Base-by-base conservation (phyloP, 2,888 invertebrate species). In the Platerodrilus igneus region DNA sequence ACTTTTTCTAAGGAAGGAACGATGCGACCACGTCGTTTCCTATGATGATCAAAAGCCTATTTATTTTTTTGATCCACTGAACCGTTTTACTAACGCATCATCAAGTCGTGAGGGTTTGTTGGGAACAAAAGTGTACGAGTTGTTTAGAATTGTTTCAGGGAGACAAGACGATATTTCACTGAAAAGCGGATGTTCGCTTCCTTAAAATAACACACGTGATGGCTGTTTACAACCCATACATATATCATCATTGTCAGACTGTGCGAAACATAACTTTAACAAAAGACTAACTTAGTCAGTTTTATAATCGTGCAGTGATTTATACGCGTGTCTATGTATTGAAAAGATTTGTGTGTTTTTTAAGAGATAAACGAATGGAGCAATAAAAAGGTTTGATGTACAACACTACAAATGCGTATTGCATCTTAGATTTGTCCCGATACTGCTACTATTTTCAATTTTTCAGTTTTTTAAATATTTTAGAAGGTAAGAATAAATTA, bases 131-230 rank as follows among this genome's bases (percentile, higher is more conserved):
- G 65, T n/a, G n/a, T 64, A 58, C 59, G 62, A 63, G 61, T 66
- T 64, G 64, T 62, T 62, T 59, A 58, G 63, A 53, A 64, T 63
- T 64, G 64, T 63, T 63, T 58, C 52, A n/a, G n/a, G n/a, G 58
- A 62, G 62, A 62, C 62, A 59, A 62, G 66, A 61, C 65, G 60
- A 67, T 67, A 67, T 67, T 66, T 67, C 66, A 66, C 62, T 55
- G 62, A 58, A 62, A 54, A 59, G 62, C 67, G 67, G 67, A 67
- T 66, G 66, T 65, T 53, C 60, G 65, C 66, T 66, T 67, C 67
- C 66, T 66, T 65, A 63, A 62, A 63, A 66, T 63, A 62, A 64
- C 64, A 66, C 65, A 66, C 63, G 63, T 62, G 62, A 62, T 58
- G 54, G 58, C 59, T 63, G 62, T 63, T 63, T 62, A 59, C 57